Base-by-base conservation (phyloP, 23 tunicate genomes). In the Phallusia fumigata region DNA sequence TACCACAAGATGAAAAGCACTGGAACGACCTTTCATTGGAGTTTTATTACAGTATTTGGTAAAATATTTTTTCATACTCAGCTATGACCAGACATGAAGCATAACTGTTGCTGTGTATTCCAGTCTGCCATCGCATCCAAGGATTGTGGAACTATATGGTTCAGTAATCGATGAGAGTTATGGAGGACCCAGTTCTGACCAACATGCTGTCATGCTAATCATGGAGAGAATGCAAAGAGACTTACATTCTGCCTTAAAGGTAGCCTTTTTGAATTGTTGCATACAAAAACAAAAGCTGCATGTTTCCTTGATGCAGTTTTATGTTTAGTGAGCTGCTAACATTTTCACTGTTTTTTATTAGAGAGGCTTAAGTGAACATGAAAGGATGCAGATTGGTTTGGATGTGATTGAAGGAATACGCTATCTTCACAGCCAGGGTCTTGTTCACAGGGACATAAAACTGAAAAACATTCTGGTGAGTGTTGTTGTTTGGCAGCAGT, bases 381-480 rank as follows among this genome's bases (percentile, higher is more conserved):
- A 77, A 31, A 78, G 96, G 16, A 86, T 91, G 88, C 73, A 76
- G 36, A 84, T 91, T 64, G 88, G 91, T 10, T 52, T 91, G 6
- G 96, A 91, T 79, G 96, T 91, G 18, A 73, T 91, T 11, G 90
- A 80, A 73, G 96, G 96, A 40, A 88, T 91, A 11, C 81, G 96
- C 15, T 91, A 53, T 35, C 76, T 91, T 84, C 96, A 91, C 82
- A 82, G 88, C 36, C 88, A 88, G 73, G 96, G 96, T 31, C 85
- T 91, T 36, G 96, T 91, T 8, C 96, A 91, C 40, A 58, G 96
- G 47, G 96, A 91, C 76, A 91, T 91, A 40, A 91, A 91, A 65
- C 81, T 91, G 30, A 91, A 91, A 79, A 91, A 91, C 79, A 84
- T 91, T 0, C 69, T 91, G 81, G 92, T 88, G 65, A 65, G 40